A percentile compares a stretch with the other conserved stretches of the same genome.
These are phyloP conservation scores for Saguinus midas DNA, from an alignment of 2,113 vertebrate genomes.

Conservation along the genomic window DNA sequence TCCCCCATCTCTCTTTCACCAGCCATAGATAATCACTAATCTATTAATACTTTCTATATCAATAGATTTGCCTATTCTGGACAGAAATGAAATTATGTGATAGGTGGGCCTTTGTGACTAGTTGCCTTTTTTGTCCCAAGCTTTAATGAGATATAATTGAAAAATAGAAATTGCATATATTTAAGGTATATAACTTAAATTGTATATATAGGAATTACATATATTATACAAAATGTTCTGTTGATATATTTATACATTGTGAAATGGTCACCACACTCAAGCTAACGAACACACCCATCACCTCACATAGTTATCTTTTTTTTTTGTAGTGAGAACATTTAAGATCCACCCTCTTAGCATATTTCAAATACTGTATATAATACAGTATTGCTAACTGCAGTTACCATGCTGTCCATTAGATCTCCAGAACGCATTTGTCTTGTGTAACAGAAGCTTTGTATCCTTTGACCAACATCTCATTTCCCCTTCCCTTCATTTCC, in stretches of 20 bases:
- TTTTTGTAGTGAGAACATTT: background rate
- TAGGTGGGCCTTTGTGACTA: background rate
- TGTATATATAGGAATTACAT: background rate
- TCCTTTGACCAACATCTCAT: background rate
- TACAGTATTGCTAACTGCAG: background rate
- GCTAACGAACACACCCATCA: background rate
- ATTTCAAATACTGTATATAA: background rate
- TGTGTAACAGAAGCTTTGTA: background rate
- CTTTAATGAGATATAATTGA: conserved; percentile 19
- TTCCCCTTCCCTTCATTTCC: background rate
- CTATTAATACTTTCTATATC: background rate
- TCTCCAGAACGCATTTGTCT: background rate
- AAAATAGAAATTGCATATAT: background rate
- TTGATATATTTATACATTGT: background rate
- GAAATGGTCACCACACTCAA: background rate
- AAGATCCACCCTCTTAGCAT: background rate
- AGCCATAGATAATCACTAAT: background rate
- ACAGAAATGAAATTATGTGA: background rate
- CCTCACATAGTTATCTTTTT: background rate
- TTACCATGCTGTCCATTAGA: background rate
- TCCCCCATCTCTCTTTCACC: background rate
- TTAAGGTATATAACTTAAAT: background rate
- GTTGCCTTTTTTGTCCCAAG: background rate
- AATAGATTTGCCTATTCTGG: background rate
- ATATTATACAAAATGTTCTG: background rate